A percentile compares a stretch with the other conserved stretches of the same genome.
Conservation (phyloP, 2,888 invertebrate species). For the Bembecia ichneumoniformis region DNA sequence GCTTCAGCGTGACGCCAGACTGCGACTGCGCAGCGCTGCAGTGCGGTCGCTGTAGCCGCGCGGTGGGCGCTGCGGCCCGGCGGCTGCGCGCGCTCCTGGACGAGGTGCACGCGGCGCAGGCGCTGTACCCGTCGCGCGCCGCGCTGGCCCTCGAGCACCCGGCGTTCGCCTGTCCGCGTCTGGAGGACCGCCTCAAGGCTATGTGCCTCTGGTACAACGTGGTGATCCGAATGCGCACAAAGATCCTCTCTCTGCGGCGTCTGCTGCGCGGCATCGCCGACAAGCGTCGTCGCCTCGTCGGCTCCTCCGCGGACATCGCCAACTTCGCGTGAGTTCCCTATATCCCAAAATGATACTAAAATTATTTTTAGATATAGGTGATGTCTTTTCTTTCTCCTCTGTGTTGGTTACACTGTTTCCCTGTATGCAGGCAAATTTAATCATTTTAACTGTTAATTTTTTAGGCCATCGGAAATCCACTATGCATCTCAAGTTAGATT, state of each 20-base stretch:
- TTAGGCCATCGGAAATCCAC: too few species aligned
- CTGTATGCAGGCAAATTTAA: too few species aligned
- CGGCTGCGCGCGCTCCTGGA: conserved; percentile 81
- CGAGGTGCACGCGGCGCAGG: conserved; percentile 81
- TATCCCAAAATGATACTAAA: too few species aligned
- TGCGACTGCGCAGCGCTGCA: conserved; percentile 81
- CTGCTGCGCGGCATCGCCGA: conserved; percentile 62
- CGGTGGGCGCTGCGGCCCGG: conserved; percentile 80
- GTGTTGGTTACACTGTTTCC: too few species aligned
- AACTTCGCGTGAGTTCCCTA: too few species aligned
- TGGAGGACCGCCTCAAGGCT: conserved; percentile 61
- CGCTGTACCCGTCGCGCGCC: conserved; percentile 86
- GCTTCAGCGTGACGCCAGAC: neutral
- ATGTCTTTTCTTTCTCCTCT: too few species aligned
- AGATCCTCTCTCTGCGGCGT: conserved; percentile 81
- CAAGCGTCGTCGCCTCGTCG: conserved; percentile 24
- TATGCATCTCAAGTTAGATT: conserved; percentile 37
- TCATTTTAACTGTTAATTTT: too few species aligned
- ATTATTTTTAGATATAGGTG: too few species aligned
- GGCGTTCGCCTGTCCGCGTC: conserved; percentile 31
- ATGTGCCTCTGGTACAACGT: conserved; percentile 95
- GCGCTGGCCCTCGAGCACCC: conserved; percentile 84
- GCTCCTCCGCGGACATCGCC: conserved; percentile 8
- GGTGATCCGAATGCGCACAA: conserved; percentile 85
- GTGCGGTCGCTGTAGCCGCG: conserved; percentile 78